Base-by-base conservation (phyloP, 1,140 invertebrate species). In the Nixonia krombeini region DNA sequence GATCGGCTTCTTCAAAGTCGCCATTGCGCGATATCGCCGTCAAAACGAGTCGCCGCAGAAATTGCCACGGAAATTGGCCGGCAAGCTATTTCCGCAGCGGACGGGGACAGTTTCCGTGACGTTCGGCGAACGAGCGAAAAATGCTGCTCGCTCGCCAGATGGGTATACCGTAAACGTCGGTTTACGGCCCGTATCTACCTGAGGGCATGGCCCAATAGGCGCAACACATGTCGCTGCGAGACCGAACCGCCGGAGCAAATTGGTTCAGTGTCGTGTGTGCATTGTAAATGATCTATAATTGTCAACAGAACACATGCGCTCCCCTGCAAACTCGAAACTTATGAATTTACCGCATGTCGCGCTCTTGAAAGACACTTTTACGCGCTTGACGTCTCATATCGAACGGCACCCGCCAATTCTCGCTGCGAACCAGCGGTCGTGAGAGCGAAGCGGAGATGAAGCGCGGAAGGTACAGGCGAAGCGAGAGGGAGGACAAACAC, bases 91-190 rank as follows among this genome's bases (percentile, higher is more conserved):
- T 21, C 21, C 21, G 21, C 21, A 35, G n/a, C n/a, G 40, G 52
- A 57, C 45, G 53, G 18, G 4, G 18, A 65, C 44, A 59, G 67
- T 64, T 73, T 70, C 40, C 51, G 66, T 63, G 59, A 67, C 56
- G 67, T 67, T 66, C 59, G 61, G 57, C 55, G 61, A 63, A 70
- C 65, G 58, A 57, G 29, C 65, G 51, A 57, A 65, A 37, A 46
- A 49, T 42, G 35, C 17, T 59, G 66, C 68, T 46, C 80, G 81
- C 75, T 81, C 73, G 79, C 81, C 81, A 83, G 81, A 82, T 82
- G 81, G 74, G 80, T 77, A 61, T 38, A 49, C 53, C 31, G 53
- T 57, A 49, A 42, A 58, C 65, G 52, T 70, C 57, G 38, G 62
- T 52, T 53, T 26, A 5, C 25, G 25, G 61, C 49, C 75, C 79